phyloP scores from a whole-genome alignment of 1,140 invertebrate species.

The Doryteuthis pealeii region DNA sequence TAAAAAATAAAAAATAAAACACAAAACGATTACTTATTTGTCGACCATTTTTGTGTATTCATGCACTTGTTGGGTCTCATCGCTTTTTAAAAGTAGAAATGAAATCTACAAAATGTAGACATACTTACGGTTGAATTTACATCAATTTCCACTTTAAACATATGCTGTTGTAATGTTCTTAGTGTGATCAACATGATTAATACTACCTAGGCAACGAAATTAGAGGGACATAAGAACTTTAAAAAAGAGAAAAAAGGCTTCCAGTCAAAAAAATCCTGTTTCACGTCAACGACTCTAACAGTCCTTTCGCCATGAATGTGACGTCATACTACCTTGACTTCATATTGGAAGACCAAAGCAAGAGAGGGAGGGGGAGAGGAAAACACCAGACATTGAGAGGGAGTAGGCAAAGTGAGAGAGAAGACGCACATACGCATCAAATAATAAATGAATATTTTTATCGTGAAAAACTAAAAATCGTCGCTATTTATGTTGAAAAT shows the following conservation, averaged over 20 bases:
- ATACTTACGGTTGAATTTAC: conserved; percentile 13
- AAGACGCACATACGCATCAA: neutral
- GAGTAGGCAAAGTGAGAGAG: neutral
- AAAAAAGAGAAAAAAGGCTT: neutral
- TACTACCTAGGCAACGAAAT: neutral
- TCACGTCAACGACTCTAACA: conserved; percentile 2
- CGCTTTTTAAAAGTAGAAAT: no score
- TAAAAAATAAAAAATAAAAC: no score
- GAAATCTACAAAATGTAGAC: no score
- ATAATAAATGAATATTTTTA: no score
- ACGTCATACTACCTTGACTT: conserved; percentile 8
- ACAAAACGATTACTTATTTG: no score
- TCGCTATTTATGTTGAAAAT: no score
- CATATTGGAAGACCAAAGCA: neutral
- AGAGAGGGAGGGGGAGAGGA: neutral
- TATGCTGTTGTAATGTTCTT: conserved; percentile 12
- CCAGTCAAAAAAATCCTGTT: neutral
- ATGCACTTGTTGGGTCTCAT: no score
- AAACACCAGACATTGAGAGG: neutral
- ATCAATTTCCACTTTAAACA: conserved; percentile 9
- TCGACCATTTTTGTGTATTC: no score
- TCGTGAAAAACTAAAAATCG: no score
- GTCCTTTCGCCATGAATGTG: neutral
- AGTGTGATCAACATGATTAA: conserved; percentile 13
- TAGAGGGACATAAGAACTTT: neutral